Evolutionary conservation across 2,888 invertebrate genomes (phyloP), one percentile per base, ranked within the genome.

Genomic region (Nasonia oneida): DNA sequence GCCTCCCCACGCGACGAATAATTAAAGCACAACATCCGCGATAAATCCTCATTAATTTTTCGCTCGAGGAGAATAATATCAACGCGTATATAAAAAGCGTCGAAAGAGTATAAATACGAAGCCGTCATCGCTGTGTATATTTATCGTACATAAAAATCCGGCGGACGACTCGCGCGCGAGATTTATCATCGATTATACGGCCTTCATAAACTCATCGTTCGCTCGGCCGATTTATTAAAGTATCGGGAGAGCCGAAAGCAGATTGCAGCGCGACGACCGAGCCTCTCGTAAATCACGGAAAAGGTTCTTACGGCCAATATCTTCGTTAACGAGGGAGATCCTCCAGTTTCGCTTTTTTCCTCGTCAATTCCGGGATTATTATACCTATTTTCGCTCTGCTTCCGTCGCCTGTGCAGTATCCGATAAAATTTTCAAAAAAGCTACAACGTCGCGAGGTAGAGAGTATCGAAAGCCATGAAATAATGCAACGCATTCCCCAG

Each of bases 121-220:
- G 53, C 76, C 70, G 76, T 79, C 64, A 75, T 74, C 33, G 37
- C 29, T 0, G 5, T 6, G 6, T 61, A 74, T 79, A 75, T 84
- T 84, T 84, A 84, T 80, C 64, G 74, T 80, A 80, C 75, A 80
- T 84, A 80, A 84, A 84, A 80, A 80, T 84, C 67, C 39, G 39
- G n/a, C 23, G 53, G 42, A 29, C 37, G n/a, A 39, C 53, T 15
- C 37, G 50, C 18, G 12, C 18, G 12, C 23, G 61, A 80, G 61
- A 78, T 85, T 81, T 85, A 85, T 85, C 81, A 81, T 73, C 81
- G 73, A 85, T 85, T 81, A 73, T 73, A 78, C 78, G 73, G 74
- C 64, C 64, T 78, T 81, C 71, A 85, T 85, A 85, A 85, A 74
- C 85, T 85, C 81, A 78, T 81, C 81, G 81, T 42, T 76, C 42